These are phyloP conservation scores for Malurus melanocephalus DNA, from an alignment of 2,113 vertebrate species.

Conservation along the genomic window DNA sequence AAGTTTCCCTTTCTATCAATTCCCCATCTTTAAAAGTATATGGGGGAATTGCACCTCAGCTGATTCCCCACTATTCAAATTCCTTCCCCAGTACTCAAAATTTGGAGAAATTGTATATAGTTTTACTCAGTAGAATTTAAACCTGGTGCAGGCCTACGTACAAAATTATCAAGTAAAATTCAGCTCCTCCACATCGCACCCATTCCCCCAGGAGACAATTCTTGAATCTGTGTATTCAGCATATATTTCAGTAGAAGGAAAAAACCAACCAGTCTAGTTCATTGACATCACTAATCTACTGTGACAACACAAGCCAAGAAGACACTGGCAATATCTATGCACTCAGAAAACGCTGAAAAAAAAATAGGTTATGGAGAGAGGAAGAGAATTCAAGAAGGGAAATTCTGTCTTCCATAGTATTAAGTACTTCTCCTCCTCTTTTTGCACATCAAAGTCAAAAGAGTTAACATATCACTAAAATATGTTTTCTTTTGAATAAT, in stretches of 20 bases:
- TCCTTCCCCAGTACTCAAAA: not conserved
- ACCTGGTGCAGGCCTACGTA: not conserved
- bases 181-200: not conserved
- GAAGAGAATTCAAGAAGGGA: not conserved
- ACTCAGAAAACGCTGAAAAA: not conserved
- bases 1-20: not conserved
- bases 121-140: not conserved
- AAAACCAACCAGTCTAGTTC: not conserved
- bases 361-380: not conserved
- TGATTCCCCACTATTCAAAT: not conserved
- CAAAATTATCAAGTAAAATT: not conserved
- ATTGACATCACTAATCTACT: not conserved
- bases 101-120: not conserved
- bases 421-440: not conserved
- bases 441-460: not conserved
- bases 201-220: not conserved
- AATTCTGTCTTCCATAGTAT: not conserved
- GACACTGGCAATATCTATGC: not conserved
- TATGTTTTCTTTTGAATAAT: not conserved
- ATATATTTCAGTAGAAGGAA: not conserved
- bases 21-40: not conserved
- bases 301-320: slow-evolving; percentile 45
- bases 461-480: not conserved
- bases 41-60: not conserved
- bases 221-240: not conserved